Evolutionary conservation across 2,888 invertebrate genomes (phyloP).

Genomic region (Drosophila incognita): DNA sequence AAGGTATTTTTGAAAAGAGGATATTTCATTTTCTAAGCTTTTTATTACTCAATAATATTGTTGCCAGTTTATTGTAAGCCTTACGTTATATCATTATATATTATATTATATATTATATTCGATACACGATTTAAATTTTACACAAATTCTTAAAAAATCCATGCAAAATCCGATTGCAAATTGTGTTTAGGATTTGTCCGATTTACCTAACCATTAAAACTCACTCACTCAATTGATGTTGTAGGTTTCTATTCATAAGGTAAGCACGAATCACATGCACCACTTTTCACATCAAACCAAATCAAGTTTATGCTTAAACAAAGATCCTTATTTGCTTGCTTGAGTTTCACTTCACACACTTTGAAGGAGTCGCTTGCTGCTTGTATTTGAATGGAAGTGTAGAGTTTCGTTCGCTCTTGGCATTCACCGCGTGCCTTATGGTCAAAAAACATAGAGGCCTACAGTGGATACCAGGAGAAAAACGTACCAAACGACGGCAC

Average conservation of each 20-base stretch:
- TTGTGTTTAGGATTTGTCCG: neutral
- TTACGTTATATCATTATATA: no score
- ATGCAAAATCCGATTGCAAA: neutral
- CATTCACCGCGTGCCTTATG: slow-evolving; percentile 99
- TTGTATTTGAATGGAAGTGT: slow-evolving; percentile 39
- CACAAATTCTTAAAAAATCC: neutral
- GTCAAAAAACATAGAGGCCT: slow-evolving; percentile 94
- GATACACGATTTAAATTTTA: neutral
- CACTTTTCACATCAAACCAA: neutral
- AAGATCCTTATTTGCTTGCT: neutral
- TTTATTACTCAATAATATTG: neutral
- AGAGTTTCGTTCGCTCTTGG: slow-evolving; percentile 95
- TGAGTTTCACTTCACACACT: slow-evolving; percentile 1
- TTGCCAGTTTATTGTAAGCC: no score
- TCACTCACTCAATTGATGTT: neutral
- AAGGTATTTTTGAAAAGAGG: no score
- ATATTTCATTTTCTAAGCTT: accelerated
- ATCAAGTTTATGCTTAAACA: neutral
- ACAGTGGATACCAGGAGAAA: slow-evolving; percentile 98
- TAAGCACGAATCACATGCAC: neutral
- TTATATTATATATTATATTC: neutral
- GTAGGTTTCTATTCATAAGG: neutral
- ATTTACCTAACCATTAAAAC: neutral
- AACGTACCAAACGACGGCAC: slow-evolving; percentile 82
- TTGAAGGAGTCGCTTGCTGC: slow-evolving; percentile 19